Evolutionary conservation across 2,888 invertebrate species (phyloP).

Genomic region (Drosophila percnosoma): DNA sequence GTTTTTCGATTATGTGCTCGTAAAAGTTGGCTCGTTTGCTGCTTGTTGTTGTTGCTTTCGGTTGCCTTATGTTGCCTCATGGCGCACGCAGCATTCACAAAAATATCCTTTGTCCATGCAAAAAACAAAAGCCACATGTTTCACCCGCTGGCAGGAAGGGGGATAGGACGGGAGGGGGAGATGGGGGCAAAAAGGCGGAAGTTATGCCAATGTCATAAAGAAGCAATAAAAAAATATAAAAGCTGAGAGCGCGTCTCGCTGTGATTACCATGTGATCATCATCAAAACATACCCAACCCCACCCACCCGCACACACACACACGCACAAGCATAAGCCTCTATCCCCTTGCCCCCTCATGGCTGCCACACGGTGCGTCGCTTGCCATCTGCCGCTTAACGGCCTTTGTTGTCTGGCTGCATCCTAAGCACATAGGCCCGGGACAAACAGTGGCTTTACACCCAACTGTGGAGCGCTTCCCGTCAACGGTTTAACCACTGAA

Average conservation of each 20-base stretch:
- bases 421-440: neutral
- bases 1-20: slow-evolving; percentile 78
- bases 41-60: slow-evolving; percentile 27
- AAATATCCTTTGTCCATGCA: slow-evolving; percentile 67
- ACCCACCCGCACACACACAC: neutral
- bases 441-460: neutral
- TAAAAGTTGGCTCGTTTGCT: slow-evolving; percentile 73
- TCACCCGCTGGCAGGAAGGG: neutral
- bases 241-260: slow-evolving; percentile 49
- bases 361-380: neutral
- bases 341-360: neutral
- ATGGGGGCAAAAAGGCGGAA: neutral
- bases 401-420: slow-evolving; percentile 7
- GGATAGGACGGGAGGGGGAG: too few relatives aligned
- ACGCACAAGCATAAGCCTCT: neutral
- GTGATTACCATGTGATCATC: slow-evolving; percentile 72
- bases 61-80: slow-evolving; percentile 25
- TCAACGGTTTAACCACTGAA: neutral
- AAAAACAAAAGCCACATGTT: slow-evolving; percentile 65
- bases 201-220: slow-evolving; percentile 72
- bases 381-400: slow-evolving; percentile 32
- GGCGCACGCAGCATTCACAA: slow-evolving; percentile 39
- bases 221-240: slow-evolving; percentile 78
- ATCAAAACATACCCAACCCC: slow-evolving; percentile 28
- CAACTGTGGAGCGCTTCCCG: neutral